Evolutionary conservation across 1,140 invertebrate genomes (phyloP).

Genomic region (Drosophila burlai): DNA sequence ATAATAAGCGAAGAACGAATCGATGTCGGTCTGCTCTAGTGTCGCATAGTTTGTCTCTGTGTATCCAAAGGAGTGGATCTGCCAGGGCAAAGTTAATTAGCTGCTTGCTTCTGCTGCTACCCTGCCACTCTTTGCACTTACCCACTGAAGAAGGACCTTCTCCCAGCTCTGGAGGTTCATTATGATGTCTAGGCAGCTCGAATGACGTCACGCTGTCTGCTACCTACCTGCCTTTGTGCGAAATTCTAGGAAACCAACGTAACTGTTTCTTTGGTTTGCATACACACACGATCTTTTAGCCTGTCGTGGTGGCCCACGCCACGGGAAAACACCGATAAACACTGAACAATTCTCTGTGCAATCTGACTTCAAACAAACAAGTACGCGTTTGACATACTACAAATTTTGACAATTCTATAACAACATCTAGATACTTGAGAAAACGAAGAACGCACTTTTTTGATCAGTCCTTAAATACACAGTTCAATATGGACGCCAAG

Average conservation of each 20-base stretch:
- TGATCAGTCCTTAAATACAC: slow-evolving; percentile 4
- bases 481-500: slow-evolving; percentile 18
- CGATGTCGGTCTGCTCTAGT: slow-evolving; percentile 69
- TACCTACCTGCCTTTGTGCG: slow-evolving; percentile 9
- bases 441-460: slow-evolving; percentile 9
- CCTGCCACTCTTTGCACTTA: slow-evolving; percentile 27
- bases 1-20: slow-evolving; percentile 62
- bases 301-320: not conserved
- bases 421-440: slow-evolving; percentile 1
- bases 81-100: not conserved
- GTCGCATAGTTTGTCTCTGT: slow-evolving; percentile 6
- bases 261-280: slow-evolving; percentile 1
- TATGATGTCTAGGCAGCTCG: not conserved
- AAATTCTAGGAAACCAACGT: slow-evolving; percentile 1
- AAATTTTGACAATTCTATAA: slow-evolving; percentile 10
- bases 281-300: not conserved
- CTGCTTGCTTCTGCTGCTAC: too few species aligned
- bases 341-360: not conserved
- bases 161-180: slow-evolving; percentile 74
- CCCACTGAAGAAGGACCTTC: slow-evolving; percentile 73
- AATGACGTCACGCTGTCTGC: not conserved
- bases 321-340: not conserved
- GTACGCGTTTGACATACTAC: not conserved
- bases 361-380: not conserved
- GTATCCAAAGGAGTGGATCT: slow-evolving; percentile 51